Evolutionary conservation across 2,113 vertebrate genomes (phyloP).

Genomic region (Maylandia zebra): DNA sequence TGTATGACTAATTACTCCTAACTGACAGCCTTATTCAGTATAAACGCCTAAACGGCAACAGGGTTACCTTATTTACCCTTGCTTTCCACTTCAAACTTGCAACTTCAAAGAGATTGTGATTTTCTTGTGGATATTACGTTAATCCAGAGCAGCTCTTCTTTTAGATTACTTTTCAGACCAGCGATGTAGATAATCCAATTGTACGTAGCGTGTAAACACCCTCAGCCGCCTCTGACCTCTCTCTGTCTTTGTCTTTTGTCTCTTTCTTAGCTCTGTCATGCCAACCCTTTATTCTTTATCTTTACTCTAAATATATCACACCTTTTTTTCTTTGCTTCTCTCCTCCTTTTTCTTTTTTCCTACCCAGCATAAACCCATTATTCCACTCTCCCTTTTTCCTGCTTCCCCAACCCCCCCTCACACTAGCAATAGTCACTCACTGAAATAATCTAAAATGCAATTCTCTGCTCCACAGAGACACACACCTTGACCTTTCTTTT

Average conservation of each 20-base stretch:
- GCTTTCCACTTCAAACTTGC: neutral
- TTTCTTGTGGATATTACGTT: neutral
- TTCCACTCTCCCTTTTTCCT: neutral
- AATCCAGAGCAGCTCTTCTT: neutral
- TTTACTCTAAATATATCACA: neutral
- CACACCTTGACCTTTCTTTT: slow-evolving; percentile 18
- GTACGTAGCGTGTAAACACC: neutral
- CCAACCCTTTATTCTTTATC: neutral
- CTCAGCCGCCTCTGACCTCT: neutral
- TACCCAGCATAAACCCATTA: neutral
- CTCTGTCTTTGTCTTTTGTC: neutral
- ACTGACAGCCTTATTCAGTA: slow-evolving; percentile 2
- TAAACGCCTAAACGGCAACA: neutral
- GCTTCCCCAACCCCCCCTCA: neutral
- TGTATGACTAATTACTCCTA: slow-evolving; percentile 32
- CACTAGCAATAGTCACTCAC: neutral
- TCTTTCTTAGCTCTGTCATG: neutral
- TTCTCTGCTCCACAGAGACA: neutral
- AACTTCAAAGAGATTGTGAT: slow-evolving; percentile 17
- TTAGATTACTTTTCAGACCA: neutral
- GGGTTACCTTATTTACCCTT: neutral
- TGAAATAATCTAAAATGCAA: neutral
- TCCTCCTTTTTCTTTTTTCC: neutral
- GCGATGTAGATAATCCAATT: slow-evolving; percentile 10
- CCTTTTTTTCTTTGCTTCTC: neutral